phyloP scores from a whole-genome alignment of 2,113 vertebrate species.

The Riparia riparia region DNA sequence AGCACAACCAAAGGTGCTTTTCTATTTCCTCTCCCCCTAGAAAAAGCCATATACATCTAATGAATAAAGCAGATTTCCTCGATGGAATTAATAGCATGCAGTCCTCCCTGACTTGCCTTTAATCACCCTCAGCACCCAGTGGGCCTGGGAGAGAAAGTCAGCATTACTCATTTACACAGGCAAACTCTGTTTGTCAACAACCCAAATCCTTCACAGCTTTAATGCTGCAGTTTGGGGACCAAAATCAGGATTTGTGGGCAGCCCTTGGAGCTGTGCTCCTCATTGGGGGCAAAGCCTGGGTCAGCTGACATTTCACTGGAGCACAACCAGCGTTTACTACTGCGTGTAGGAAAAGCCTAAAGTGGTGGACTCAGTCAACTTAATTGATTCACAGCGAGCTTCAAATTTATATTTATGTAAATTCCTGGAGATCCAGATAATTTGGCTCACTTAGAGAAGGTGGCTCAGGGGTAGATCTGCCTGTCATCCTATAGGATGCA shows the following conservation, averaged over 20 bases:
- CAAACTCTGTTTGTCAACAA: neutral
- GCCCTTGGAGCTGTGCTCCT: neutral
- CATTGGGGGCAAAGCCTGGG: neutral
- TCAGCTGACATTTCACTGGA: neutral
- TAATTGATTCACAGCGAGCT: neutral
- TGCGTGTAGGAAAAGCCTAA: neutral
- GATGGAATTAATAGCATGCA: slow-evolving; percentile 34
- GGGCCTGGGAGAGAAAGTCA: slow-evolving; percentile 3
- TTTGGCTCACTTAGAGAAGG: neutral
- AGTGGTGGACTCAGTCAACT: neutral
- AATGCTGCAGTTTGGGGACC: neutral
- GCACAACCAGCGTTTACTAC: neutral
- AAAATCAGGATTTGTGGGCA: neutral
- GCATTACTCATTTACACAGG: neutral
- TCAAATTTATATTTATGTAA: neutral
- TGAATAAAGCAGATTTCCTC: slow-evolving; percentile 52
- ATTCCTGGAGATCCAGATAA: neutral
- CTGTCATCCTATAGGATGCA: neutral
- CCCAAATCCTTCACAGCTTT: neutral
- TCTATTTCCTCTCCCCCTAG: neutral
- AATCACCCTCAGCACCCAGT: slow-evolving; percentile 35
- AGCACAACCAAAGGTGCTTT: slow-evolving; percentile 39
- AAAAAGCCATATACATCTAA: neutral
- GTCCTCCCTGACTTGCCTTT: slow-evolving; percentile 36
- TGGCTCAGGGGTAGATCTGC: neutral